Conservation (phyloP, 2,797 vertebrate genomes). For the Tragelaphus oryx region DNA sequence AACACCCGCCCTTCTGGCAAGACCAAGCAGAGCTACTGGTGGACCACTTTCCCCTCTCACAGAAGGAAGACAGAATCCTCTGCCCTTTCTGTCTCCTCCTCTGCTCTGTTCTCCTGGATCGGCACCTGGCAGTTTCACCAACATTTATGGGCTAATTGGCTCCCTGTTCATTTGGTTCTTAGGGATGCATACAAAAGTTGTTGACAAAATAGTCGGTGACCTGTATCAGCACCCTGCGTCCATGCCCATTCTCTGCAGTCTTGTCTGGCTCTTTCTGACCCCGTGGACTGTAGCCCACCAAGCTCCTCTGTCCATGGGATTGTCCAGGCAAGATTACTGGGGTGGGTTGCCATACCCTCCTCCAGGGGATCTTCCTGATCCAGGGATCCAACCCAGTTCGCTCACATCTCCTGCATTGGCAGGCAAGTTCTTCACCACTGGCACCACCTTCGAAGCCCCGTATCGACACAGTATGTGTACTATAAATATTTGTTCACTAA, state of each 20-base stretch:
- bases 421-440: background rate
- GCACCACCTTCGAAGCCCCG: background rate
- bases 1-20: rapidly evolving
- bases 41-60: rapidly evolving
- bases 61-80: background rate
- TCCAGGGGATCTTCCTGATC: background rate
- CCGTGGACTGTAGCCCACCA: background rate
- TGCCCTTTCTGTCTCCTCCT: background rate
- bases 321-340: background rate
- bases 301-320: background rate
- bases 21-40: background rate
- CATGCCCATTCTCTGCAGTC: background rate
- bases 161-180: background rate
- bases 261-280: background rate
- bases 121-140: background rate
- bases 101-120: background rate
- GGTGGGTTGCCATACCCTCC: background rate
- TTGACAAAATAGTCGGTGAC: background rate
- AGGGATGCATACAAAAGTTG: background rate
- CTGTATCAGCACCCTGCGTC: too few species aligned
- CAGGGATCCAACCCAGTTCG: background rate
- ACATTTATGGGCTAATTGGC: background rate
- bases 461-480: background rate
- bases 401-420: background rate
- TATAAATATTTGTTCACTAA: background rate